phyloP scores from a whole-genome alignment of 2,113 vertebrate species.

The Charadrius vociferus region DNA sequence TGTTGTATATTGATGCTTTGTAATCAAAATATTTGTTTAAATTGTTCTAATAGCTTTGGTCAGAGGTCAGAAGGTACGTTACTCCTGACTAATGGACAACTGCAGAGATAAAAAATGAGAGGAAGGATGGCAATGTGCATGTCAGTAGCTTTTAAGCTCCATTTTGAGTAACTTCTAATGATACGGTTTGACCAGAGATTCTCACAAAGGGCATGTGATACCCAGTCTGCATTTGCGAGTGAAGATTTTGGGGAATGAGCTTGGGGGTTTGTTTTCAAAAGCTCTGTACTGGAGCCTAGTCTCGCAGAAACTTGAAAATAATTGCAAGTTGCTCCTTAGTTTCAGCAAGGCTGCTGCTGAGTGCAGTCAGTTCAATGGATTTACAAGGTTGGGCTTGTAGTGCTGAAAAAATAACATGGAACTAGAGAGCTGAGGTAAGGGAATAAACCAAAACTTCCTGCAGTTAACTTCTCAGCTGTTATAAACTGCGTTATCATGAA shows the following conservation, averaged over 20 bases:
- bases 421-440: not conserved
- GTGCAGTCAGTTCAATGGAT: not conserved
- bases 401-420: slow-evolving; percentile 5
- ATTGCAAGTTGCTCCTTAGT: not conserved
- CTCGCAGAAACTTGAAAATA: not conserved
- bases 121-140: not conserved
- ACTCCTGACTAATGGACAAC: not conserved
- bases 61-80: slow-evolving; percentile 26
- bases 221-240: not conserved
- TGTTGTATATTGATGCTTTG: slow-evolving; percentile 35
- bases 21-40: slow-evolving; percentile 64
- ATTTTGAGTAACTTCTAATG: not conserved
- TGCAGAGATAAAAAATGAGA: not conserved
- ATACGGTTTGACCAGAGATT: not conserved
- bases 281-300: not conserved
- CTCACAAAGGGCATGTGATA: not conserved
- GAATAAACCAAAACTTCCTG: slow-evolving; percentile 38
- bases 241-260: not conserved
- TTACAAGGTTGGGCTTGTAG: not conserved
- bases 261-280: not conserved
- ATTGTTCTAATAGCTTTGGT: slow-evolving; percentile 49
- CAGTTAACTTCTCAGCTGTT: slow-evolving; percentile 54
- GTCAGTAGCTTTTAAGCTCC: not conserved
- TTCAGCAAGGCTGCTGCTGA: not conserved
- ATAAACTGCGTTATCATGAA: slow-evolving; percentile 52